Base-by-base conservation (phyloP, 2,113 vertebrate genomes). In the Python bivittatus region DNA sequence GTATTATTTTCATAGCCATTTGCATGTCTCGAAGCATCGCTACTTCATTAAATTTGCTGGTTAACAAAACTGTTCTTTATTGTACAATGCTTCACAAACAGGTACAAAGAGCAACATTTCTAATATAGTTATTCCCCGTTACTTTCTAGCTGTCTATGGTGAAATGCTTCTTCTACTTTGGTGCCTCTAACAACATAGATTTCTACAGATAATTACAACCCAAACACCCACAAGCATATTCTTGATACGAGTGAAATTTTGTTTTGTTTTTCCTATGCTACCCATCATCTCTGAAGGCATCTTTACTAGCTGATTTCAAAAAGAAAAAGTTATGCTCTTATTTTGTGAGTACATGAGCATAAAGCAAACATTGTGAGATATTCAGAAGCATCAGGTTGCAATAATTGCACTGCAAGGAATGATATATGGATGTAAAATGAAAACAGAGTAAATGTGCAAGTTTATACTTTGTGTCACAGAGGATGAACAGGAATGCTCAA, bases 21-120 rank as follows among this genome's bases (percentile, higher is more conserved):
- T 61, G 53, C 8, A 22, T 5, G 4, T 86, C 25, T 60, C 38
- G 20, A 91, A 91, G 29, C 84, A 87, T 87, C 42, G 72, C 53
- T 91, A 86, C 48, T 86, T 87, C 44, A 42, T 91, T 91, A 72
- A 86, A 52, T 85, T 87, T 86, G n/a, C 91, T 91, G 48, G 22
- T 87, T 91, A 56, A 87, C 60, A 61, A 87, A 68, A 10, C 12
- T 68, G 25, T 61, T 72, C 22, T 54, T 90, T 38, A 90, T 48
- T 89, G 2, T 91, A 68, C 54, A 68, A 72, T 42, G 58, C 10
- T 87, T 87, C 56, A 25, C 27, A 87, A 91, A 38, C 23, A 12
- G 48, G 4, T 15, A 85, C 54, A 23, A 27, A 91, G 48, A 84
- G 58, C 33, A 91, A 91, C 48, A 61, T 9, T 79, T 79, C 72